phyloP scores from a whole-genome alignment of 2,113 vertebrate species.

The Ivindomyrus marchei region DNA sequence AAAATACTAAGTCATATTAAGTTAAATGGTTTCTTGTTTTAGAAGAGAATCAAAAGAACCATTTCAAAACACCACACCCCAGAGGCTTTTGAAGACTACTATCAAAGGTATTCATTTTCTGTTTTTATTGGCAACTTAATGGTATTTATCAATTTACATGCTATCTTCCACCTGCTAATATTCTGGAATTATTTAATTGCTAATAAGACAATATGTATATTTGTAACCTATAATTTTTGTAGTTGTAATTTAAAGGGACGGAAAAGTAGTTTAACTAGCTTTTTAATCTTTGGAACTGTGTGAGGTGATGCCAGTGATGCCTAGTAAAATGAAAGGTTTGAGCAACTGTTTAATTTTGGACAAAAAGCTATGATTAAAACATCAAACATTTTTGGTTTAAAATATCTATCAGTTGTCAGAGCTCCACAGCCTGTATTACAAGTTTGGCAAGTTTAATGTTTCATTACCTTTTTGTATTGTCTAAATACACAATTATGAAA shows the following conservation, averaged over 20 bases:
- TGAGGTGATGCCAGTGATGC: conserved; percentile 57
- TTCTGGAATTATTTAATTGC: background rate
- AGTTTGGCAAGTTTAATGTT: conserved; percentile 66
- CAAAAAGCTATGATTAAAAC: background rate
- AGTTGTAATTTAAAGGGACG: background rate
- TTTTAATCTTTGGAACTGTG: conserved; percentile 22
- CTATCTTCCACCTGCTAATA: conserved; percentile 29
- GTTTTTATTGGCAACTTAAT: conserved; percentile 28
- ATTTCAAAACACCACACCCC: conserved; percentile 68
- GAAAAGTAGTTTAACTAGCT: conserved; percentile 20
- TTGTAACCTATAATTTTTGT: background rate
- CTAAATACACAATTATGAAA: conserved; percentile 6
- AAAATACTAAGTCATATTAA: background rate
- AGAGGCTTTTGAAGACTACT: conserved; percentile 68
- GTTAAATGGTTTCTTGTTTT: conserved; percentile 36
- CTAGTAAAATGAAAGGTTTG: conserved; percentile 51
- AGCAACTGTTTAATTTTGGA: conserved; percentile 30
- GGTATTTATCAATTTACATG: background rate
- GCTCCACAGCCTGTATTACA: conserved; percentile 57
- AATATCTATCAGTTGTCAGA: conserved; percentile 56
- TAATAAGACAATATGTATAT: background rate
- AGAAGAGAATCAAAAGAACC: conserved; percentile 76
- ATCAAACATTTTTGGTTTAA: conserved; percentile 29
- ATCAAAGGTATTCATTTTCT: conserved; percentile 63
- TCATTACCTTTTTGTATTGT: conserved; percentile 43